Base-by-base conservation (phyloP, 2,888 invertebrate genomes). In the Lacanobia oleracea region DNA sequence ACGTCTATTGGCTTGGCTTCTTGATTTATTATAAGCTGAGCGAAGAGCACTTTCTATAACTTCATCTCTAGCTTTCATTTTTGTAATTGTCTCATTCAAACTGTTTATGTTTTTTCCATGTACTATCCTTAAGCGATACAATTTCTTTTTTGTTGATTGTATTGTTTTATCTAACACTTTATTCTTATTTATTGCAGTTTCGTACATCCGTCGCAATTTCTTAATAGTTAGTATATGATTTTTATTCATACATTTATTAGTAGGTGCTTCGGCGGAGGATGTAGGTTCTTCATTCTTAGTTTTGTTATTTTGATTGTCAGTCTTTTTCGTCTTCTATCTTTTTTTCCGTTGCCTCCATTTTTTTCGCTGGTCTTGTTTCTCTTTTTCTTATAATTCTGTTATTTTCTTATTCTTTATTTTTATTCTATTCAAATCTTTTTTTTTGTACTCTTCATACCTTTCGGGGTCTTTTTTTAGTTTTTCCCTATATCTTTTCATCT, bases 271-370 rank as follows among this genome's bases (percentile, higher is more conserved):
- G n/a, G n/a, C 53, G 8, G 59, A 59, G 43, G 59, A 66, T 59
- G 70, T 64, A 53, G 70, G 70, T 65, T 51, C 48, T 1, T 14
- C 57, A 65, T 65, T 71, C 65, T 65, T 51, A 71, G 6, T 65
- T 71, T 59, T 59, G n/a, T 2, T 53, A 0, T 71, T 59, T 60
- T 66, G n/a, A 71, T 0, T 2, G 12, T 65, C 57, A 57, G 64
- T 59, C 51, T 64, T 71, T 59, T 5, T 71, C 50, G 27, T 18
- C 60, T 73, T 73, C 59, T 45, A 63, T 3, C 2, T 73, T 73
- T 59, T 72, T 63, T 73, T 68, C 37, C 51, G 59, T 62, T 68
- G 23, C 69, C 63, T 73, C 59, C 59, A 69, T 69, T 73, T 73
- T 60, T 64, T 0, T 23, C 59, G 64, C 4, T 60, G 64, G 0